Conservation (phyloP, 2,888 invertebrate species). For the Coecobrya sp. region DNA sequence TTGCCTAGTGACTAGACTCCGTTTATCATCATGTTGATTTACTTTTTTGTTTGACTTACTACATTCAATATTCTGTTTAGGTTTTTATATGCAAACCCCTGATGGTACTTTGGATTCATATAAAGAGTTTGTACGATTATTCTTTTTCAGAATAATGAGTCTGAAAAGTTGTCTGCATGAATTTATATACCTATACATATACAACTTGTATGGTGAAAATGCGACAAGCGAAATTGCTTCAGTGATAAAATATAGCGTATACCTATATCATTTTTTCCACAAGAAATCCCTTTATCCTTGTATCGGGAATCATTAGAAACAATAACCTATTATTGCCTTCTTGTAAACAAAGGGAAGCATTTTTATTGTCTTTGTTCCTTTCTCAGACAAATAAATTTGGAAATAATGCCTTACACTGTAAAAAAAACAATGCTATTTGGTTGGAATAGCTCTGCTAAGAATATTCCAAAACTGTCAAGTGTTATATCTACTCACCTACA, state of each 20-base stretch:
- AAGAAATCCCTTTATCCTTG: not conserved
- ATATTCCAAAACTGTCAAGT: too few relatives aligned
- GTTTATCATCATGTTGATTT: conserved; percentile 21
- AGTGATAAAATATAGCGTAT: not conserved
- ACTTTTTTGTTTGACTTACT: conserved; percentile 21
- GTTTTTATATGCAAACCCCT: not conserved
- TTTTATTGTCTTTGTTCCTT: not conserved
- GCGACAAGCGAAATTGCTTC: not conserved
- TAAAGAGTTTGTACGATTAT: not conserved
- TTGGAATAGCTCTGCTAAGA: too few relatives aligned
- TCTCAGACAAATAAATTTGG: too few relatives aligned
- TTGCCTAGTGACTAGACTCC: not conserved
- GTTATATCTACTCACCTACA: too few relatives aligned
- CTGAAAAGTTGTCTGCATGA: not conserved
- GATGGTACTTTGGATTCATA: not conserved
- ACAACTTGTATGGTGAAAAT: too few relatives aligned
- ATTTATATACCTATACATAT: too few relatives aligned
- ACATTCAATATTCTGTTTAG: conserved; percentile 31
- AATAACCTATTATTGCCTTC: not conserved
- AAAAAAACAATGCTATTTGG: too few relatives aligned
- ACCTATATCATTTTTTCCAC: not conserved
- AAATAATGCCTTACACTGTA: too few relatives aligned
- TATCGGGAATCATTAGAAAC: not conserved
- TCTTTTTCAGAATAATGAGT: not conserved
- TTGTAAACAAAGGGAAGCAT: not conserved